Base-by-base conservation (phyloP, 2,888 invertebrate genomes). In the Microplitis manilae region DNA sequence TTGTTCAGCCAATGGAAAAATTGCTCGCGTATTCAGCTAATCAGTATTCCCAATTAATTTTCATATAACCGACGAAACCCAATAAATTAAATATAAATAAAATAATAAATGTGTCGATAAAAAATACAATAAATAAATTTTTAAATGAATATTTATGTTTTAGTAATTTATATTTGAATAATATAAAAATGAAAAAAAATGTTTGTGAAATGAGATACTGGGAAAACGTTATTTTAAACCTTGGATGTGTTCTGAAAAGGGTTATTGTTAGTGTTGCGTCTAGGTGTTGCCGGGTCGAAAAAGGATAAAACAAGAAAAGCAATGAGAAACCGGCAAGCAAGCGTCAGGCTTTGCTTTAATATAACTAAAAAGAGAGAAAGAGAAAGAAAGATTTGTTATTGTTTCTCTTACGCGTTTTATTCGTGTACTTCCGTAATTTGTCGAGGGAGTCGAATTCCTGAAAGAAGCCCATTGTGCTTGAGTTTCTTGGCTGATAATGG, bases 381-480 rank as follows among this genome's bases (percentile, higher is more conserved):
- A 65, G 17, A 71, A 67, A 59, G 67, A 71, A 71, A 67, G 67
- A 40, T 59, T 76, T 80, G 81, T 84, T 82, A 86, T 85, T 86
- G 86, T 87, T 87, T 81, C 77, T 76, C 50, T 77, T 86, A 78
- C 81, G 79, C 74, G 73, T 60, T 62, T 70, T 77, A 50, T 50
- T 75, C 78, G 72, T 81, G 81, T 82, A 83, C 79, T 84, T 84
- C 81, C 81, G 84, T 82, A 84, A 86, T 87, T 86, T 84, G 85
- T 85, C 84, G 84, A 84, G 82, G 78, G 85, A 82, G 83, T 87
- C 85, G 82, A 85, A 86, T 87, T 86, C 85, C 87, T 85, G 83
- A 85, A 87, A 86, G 86, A 83, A 77, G 79, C 70, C 85, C 84
- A 85, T 86, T 86, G 86, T 87, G 83, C 67, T 60, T 30, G 60